phyloP scores from a whole-genome alignment of 2,888 invertebrate genomes.

The Gasteruption jaculator region DNA sequence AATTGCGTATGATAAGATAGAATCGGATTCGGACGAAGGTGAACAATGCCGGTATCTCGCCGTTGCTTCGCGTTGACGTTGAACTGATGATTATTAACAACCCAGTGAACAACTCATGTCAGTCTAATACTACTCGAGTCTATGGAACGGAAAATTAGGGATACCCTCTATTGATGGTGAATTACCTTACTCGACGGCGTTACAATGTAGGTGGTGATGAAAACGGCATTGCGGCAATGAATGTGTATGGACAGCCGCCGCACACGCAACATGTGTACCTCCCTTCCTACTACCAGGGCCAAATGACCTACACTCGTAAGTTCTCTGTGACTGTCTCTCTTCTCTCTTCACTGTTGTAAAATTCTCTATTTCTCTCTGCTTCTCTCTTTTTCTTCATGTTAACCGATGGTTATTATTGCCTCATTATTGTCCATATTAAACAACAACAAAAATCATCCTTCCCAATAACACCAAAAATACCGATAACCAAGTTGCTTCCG shows the following conservation, averaged over 20 bases:
- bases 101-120: too few species aligned
- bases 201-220: slow-evolving; percentile 49
- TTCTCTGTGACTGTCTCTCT: slow-evolving; percentile 49
- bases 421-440: too few species aligned
- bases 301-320: slow-evolving; percentile 76
- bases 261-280: slow-evolving; percentile 77
- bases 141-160: slow-evolving; percentile 30
- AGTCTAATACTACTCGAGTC: too few species aligned
- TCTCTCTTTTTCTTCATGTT: slow-evolving; percentile 25
- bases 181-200: slow-evolving; percentile 35
- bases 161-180: slow-evolving; percentile 32
- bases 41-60: too few species aligned
- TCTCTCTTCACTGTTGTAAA: too few species aligned
- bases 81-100: slow-evolving; percentile 26
- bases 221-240: slow-evolving; percentile 54
- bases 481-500: too few species aligned
- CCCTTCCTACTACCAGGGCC: slow-evolving; percentile 78
- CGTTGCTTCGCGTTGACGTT: too few species aligned
- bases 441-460: too few species aligned
- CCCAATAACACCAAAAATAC: too few species aligned
- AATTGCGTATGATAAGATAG: too few species aligned
- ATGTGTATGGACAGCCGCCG: slow-evolving; percentile 68
- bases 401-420: too few species aligned
- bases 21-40: too few species aligned
- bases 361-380: slow-evolving; percentile 26